Evolutionary conservation across 2,888 invertebrate genomes (phyloP).

Genomic region (Rapana venosa): DNA sequence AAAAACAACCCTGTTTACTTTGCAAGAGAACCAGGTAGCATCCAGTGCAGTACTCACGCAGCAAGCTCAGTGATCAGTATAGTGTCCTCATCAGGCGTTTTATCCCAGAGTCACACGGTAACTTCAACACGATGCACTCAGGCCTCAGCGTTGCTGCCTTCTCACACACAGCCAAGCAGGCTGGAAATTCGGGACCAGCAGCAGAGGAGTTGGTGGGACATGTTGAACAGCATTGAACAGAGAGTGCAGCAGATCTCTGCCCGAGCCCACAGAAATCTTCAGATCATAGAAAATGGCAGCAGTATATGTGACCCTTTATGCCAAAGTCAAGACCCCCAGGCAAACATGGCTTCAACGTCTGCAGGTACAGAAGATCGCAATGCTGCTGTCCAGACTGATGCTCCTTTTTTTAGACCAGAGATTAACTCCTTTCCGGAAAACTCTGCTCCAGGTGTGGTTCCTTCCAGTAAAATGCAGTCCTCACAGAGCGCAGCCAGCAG

Average conservation of each 20-base stretch:
- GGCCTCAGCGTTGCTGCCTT: background rate
- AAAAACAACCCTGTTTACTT: background rate
- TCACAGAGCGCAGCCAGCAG: background rate
- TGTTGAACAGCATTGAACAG: conserved; percentile 17
- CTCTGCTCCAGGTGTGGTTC: background rate
- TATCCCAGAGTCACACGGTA: background rate
- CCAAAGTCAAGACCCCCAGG: background rate
- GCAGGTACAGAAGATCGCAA: no score
- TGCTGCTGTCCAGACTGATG: background rate
- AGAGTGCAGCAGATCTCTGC: conserved; percentile 25
- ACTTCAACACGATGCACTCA: background rate
- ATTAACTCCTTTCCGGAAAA: no score
- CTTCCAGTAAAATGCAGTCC: background rate
- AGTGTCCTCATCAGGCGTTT: background rate
- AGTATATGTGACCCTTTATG: background rate
- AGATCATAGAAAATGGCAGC: background rate
- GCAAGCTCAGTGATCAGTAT: background rate
- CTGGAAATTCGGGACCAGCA: background rate
- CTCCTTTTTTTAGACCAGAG: background rate
- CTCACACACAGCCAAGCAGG: background rate
- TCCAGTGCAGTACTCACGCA: background rate
- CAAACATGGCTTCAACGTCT: background rate
- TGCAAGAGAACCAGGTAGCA: no score
- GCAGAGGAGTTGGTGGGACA: conserved; percentile 15
- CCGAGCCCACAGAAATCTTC: background rate